Percentiles rank a stretch among this genome's conserved stretches.
Conservation (phyloP, 2,113 vertebrate species). For the Neofelis nebulosa region DNA sequence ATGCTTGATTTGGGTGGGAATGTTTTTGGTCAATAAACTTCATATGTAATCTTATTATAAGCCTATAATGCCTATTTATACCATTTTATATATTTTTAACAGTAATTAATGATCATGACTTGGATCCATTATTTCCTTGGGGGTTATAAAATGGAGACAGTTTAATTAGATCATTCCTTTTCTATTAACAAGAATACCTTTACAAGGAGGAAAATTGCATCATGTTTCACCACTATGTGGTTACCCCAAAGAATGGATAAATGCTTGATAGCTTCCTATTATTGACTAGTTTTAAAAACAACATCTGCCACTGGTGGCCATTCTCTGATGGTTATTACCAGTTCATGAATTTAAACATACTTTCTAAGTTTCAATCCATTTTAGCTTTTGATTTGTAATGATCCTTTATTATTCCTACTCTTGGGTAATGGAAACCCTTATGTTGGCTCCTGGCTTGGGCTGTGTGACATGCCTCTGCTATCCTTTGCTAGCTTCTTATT, state of each 20-base stretch:
- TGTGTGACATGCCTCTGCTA: not conserved
- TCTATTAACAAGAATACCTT: not conserved
- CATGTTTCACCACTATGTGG: constrained; percentile 23
- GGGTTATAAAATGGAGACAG: not conserved
- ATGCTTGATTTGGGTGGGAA: not conserved
- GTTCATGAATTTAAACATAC: not conserved
- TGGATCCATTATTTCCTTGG: not conserved
- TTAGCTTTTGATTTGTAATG: not conserved
- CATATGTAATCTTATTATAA: not conserved
- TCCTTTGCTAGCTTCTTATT: not conserved
- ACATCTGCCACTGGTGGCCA: not conserved
- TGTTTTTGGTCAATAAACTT: not conserved
- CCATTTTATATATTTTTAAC: not conserved
- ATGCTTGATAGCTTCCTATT: not conserved
- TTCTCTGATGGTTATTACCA: not conserved
- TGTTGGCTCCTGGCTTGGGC: not conserved
- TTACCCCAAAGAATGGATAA: not conserved
- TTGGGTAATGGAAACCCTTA: not conserved
- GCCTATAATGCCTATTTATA: not conserved
- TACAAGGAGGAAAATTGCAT: not conserved
- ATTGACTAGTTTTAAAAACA: constrained; percentile 14
- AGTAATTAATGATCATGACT: not conserved
- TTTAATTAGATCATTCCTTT: not conserved
- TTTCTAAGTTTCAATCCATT: not conserved
- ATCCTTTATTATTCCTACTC: not conserved